Conservation (phyloP, 2,797 vertebrate species). For the Novumbra hubbsi region DNA sequence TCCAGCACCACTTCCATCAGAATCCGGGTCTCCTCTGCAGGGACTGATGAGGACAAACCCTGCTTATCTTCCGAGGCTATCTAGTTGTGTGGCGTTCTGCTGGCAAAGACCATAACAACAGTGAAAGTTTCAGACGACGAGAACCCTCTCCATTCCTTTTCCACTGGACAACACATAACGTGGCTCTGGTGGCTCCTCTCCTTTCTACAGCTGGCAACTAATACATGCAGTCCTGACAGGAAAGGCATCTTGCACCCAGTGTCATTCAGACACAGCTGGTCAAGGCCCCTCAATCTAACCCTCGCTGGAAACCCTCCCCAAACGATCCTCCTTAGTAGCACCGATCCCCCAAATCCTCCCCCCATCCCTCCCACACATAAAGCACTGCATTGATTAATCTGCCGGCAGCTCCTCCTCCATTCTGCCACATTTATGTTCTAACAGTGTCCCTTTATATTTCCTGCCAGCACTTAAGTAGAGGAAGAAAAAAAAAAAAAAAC, state of each 20-base stretch:
- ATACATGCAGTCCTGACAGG: constrained; percentile 39
- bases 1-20: no score
- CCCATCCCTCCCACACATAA: constrained; percentile 58
- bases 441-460: constrained; percentile 75
- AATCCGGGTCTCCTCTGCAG: no score
- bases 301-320: constrained; percentile 53
- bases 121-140: constrained; percentile 25
- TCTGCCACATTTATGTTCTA: constrained; percentile 65
- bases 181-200: constrained; percentile 23
- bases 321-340: constrained; percentile 25
- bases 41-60: no score
- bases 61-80: no score
- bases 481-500: constrained; percentile 53
- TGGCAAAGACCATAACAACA: no score
- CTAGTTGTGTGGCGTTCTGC: no score
- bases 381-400: constrained; percentile 71
- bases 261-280: constrained; percentile 65
- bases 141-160: constrained; percentile 21
- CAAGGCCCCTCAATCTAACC: constrained; percentile 61
- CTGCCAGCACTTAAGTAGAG: constrained; percentile 69
- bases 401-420: constrained; percentile 65
- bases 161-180: constrained; percentile 13
- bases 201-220: constrained; percentile 24
- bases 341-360: constrained; percentile 65
- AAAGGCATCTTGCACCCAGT: constrained; percentile 50